Evolutionary conservation across 2,113 vertebrate species (phyloP).

Genomic region (Dunckerocampus dactyliophorus): DNA sequence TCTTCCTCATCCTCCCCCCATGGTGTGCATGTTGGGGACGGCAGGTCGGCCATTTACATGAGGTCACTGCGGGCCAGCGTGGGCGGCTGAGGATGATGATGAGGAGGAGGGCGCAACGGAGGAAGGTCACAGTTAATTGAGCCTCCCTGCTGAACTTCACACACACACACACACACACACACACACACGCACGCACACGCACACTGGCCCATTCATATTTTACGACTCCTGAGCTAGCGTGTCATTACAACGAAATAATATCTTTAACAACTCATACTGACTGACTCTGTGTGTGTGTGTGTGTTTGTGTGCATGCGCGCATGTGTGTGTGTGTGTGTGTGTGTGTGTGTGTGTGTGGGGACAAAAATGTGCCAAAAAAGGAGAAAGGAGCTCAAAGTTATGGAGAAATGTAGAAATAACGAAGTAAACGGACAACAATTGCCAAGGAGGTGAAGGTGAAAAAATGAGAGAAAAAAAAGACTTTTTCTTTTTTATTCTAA

Average conservation of each 20-base stretch:
- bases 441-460: neutral
- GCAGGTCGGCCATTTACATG: slow-evolving; percentile 79
- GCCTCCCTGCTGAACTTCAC: slow-evolving; percentile 39
- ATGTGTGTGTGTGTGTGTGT: slow-evolving; percentile 9
- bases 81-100: slow-evolving; percentile 68
- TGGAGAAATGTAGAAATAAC: neutral
- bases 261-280: slow-evolving; percentile 26
- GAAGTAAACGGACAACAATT: neutral
- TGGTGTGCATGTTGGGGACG: too few species aligned
- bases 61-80: slow-evolving; percentile 75
- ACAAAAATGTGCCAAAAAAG: neutral
- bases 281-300: slow-evolving; percentile 3
- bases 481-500: too few species aligned
- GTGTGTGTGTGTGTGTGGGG: neutral
- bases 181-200: neutral
- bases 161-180: slow-evolving; percentile 1
- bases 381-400: neutral
- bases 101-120: slow-evolving; percentile 67
- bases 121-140: slow-evolving; percentile 86
- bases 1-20: too few species aligned
- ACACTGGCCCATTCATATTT: slow-evolving; percentile 37
- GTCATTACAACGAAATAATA: slow-evolving; percentile 37
- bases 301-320: slow-evolving; percentile 5
- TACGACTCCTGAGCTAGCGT: slow-evolving; percentile 33
- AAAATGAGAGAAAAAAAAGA: neutral